These are phyloP conservation scores for Callorhinus ursinus DNA, from an alignment of 2,113 vertebrate species.

Conservation along the genomic window DNA sequence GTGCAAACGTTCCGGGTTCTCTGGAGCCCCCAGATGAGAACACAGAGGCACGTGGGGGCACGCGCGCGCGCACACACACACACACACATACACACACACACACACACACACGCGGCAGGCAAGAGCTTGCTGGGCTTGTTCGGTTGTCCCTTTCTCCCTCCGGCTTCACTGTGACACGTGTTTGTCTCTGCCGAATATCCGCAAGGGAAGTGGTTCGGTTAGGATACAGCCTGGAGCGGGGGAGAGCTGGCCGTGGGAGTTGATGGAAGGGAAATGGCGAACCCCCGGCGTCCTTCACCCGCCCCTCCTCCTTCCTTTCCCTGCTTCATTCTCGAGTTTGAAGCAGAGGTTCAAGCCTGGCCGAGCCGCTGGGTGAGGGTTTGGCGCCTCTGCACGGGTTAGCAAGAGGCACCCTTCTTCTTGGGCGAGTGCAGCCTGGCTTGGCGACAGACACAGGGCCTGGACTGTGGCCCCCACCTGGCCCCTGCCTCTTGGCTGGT, in stretches of 20 bases:
- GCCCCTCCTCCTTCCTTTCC: background rate
- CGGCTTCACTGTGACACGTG: background rate
- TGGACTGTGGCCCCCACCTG: fast-evolving
- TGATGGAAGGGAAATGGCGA: background rate
- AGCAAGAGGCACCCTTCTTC: background rate
- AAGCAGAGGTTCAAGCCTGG: background rate
- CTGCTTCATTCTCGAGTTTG: background rate
- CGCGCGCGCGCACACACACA: fast-evolving
- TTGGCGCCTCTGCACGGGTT: fast-evolving
- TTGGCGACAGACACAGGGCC: background rate
- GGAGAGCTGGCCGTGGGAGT: background rate
- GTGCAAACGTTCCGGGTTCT: fast-evolving
- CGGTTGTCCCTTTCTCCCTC: background rate
- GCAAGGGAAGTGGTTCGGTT: background rate
- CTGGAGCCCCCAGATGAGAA: background rate
- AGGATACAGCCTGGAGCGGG: fast-evolving
- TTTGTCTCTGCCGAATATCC: background rate
- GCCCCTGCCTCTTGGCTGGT: background rate
- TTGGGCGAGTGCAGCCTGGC: background rate
- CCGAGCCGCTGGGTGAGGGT: background rate
- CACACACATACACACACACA: background rate
- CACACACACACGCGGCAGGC: background rate
- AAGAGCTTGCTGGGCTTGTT: background rate
- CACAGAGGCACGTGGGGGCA: background rate
- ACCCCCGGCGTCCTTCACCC: background rate